Percentiles rank a stretch among this genome's conserved stretches.
These are phyloP conservation scores for Plestiodon gilberti DNA, from an alignment of 2,113 vertebrate species.

Conservation along the genomic window DNA sequence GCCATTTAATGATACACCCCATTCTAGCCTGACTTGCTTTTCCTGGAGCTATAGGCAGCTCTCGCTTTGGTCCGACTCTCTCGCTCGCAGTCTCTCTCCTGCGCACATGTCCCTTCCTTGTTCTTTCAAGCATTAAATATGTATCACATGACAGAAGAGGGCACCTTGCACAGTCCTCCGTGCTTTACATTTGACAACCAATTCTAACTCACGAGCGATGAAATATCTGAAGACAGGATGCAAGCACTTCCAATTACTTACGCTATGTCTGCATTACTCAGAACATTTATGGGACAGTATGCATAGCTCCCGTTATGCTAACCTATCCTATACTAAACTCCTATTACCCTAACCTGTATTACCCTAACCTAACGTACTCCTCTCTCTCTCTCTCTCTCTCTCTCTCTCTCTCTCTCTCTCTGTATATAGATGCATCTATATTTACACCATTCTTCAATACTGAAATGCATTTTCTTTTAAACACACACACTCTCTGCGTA, in stretches of 20 bases:
- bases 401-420: too few relatives aligned
- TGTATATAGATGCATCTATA: neutral
- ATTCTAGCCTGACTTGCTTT: neutral
- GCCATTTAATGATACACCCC: conserved; percentile 1
- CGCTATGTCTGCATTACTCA: conserved; percentile 50
- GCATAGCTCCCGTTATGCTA: conserved; percentile 39
- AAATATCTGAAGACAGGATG: conserved; percentile 39
- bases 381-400: too few relatives aligned
- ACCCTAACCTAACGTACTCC: neutral
- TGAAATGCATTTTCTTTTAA: too few relatives aligned
- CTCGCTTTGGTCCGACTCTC: neutral
- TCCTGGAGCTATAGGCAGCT: neutral
- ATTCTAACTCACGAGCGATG: conserved; percentile 60
- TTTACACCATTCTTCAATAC: neutral
- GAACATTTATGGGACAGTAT: conserved; percentile 59
- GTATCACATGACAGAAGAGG: conserved; percentile 70
- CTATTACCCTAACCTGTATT: conserved; percentile 28
- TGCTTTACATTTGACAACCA: conserved; percentile 66
- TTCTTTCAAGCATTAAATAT: conserved; percentile 68
- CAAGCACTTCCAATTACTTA: conserved; percentile 64
- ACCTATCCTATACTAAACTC: too few relatives aligned
- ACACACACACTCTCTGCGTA: neutral
- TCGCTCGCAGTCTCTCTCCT: neutral
- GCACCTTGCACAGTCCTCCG: conserved; percentile 68
- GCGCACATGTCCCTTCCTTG: conserved; percentile 52